Evolutionary conservation across 2,797 vertebrate genomes (phyloP).

Genomic region (Austrolebias charrua): DNA sequence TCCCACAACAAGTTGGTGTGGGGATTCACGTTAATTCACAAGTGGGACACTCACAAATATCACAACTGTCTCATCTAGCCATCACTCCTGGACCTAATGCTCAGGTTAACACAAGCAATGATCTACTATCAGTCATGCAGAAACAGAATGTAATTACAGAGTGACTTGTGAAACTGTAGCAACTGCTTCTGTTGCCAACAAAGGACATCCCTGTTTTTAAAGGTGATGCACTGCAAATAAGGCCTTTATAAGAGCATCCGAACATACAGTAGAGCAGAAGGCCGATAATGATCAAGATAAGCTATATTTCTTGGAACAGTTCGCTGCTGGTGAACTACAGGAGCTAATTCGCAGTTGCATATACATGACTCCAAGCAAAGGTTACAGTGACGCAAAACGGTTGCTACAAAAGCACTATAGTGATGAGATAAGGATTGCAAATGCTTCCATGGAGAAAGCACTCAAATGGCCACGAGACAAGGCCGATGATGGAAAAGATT

Average conservation of each 20-base stretch:
- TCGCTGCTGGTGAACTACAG: neutral
- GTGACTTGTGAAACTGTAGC: constrained; percentile 3
- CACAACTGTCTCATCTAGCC: neutral
- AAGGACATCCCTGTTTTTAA: constrained; percentile 2
- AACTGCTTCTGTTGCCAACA: constrained; percentile 1
- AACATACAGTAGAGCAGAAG: constrained; percentile 4
- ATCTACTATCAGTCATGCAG: neutral
- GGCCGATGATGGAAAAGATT: neutral
- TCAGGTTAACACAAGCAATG: neutral
- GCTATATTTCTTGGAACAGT: constrained; percentile 7
- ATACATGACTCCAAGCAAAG: neutral
- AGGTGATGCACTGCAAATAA: neutral
- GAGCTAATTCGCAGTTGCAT: constrained; percentile 2
- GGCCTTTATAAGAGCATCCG: neutral
- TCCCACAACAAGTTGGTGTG: neutral
- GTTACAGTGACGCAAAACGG: neutral
- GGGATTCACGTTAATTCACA: neutral
- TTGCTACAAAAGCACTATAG: neutral
- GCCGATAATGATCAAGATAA: constrained; percentile 1
- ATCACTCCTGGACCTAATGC: neutral
- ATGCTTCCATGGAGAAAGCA: neutral
- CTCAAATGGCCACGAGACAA: constrained; percentile 3
- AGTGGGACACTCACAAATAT: neutral
- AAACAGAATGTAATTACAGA: constrained; percentile 9
- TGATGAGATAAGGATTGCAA: neutral